Conservation (phyloP, 2,888 invertebrate species). For the Therioaphis trifolii region DNA sequence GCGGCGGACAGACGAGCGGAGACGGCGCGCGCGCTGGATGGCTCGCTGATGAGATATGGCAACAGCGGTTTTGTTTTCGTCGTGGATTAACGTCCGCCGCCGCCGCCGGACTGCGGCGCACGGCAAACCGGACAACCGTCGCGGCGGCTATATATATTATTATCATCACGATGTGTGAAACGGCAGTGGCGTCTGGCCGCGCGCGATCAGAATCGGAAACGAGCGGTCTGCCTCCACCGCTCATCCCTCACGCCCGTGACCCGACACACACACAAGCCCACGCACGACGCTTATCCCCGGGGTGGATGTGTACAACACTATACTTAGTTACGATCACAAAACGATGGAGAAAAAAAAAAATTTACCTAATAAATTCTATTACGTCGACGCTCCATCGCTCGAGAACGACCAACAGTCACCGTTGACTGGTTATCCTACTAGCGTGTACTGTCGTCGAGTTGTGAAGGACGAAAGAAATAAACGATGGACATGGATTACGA, state of each 20-base stretch:
- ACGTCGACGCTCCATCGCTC: too few species aligned
- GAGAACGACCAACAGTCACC: too few species aligned
- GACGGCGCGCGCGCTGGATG: constrained; percentile 37
- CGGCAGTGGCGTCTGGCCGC: constrained; percentile 17
- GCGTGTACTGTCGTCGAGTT: too few species aligned
- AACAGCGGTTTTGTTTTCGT: constrained; percentile 62
- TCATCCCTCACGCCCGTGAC: neutral
- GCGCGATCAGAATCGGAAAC: constrained; percentile 51
- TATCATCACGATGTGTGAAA: constrained; percentile 17
- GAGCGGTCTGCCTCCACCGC: constrained; percentile 10
- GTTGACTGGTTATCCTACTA: too few species aligned
- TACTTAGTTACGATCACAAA: too few species aligned
- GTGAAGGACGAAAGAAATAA: too few species aligned
- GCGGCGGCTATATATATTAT: constrained; percentile 38
- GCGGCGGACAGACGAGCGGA: constrained; percentile 5
- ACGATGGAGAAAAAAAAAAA: too few species aligned
- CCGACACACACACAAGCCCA: neutral
- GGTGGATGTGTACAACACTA: too few species aligned
- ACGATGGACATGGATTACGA: too few species aligned
- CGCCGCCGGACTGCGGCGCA: constrained; percentile 14
- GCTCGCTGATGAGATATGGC: constrained; percentile 54
- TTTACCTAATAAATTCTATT: too few species aligned
- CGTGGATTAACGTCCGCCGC: constrained; percentile 48
- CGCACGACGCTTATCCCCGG: too few species aligned
- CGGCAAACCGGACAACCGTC: constrained; percentile 33